phyloP scores from a whole-genome alignment of 2,113 vertebrate species.

The Cebus imitator region DNA sequence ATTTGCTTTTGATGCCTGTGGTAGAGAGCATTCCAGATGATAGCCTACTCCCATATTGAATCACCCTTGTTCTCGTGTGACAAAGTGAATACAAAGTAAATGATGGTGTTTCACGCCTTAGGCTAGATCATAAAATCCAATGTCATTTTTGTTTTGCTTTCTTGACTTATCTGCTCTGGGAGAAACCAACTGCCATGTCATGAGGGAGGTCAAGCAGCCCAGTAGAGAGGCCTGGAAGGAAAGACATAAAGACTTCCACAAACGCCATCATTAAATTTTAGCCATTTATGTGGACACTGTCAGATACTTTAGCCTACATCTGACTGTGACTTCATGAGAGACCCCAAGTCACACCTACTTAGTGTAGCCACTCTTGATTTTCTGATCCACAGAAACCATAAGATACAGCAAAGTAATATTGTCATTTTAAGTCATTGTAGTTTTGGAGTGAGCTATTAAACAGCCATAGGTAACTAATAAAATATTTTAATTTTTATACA shows the following conservation, averaged over 20 bases:
- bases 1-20: background rate
- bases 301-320: background rate
- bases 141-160: background rate
- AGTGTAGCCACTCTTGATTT: background rate
- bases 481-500: background rate
- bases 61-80: background rate
- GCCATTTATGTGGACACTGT: rapidly evolving
- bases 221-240: background rate
- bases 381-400: background rate
- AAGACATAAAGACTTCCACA: background rate
- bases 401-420: background rate
- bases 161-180: background rate
- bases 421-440: background rate
- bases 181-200: background rate
- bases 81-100: background rate
- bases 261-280: background rate
- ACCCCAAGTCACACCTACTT: rapidly evolving
- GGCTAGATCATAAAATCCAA: background rate
- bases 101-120: background rate
- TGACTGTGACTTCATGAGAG: background rate
- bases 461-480: background rate
- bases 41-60: background rate
- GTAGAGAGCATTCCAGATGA: background rate
- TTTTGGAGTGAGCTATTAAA: background rate
- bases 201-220: background rate